These are phyloP conservation scores for Ceriagrion tenellum DNA, from an alignment of 2,888 invertebrate genomes.

Conservation along the genomic window DNA sequence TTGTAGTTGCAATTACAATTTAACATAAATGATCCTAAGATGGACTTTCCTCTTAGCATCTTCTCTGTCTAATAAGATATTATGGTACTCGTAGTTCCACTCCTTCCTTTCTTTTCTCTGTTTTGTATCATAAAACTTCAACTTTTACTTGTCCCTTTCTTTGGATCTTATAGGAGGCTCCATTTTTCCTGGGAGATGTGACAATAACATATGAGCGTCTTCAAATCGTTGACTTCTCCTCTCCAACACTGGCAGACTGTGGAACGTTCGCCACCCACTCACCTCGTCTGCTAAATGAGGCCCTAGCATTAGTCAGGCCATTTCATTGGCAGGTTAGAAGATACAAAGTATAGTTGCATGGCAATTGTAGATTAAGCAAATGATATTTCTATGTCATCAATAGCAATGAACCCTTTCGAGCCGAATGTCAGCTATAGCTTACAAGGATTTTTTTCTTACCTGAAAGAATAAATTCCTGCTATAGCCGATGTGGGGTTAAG, in stretches of 20 bases:
- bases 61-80: not conserved
- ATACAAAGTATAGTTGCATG: not conserved
- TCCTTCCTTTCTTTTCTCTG: no score
- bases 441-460: no score
- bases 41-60: no score
- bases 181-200: constrained; percentile 87
- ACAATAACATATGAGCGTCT: constrained; percentile 86
- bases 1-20: no score
- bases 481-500: no score
- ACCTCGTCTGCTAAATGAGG: constrained; percentile 86
- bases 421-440: no score
- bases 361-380: not conserved
- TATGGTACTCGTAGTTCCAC: no score
- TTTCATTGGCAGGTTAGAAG: constrained; percentile 84
- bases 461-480: no score
- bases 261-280: constrained; percentile 89
- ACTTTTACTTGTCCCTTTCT: not conserved
- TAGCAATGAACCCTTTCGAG: not conserved
- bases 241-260: constrained; percentile 87
- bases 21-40: no score
- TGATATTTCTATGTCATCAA: not conserved
- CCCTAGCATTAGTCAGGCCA: constrained; percentile 86
- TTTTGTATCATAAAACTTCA: no score
- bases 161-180: constrained; percentile 81
- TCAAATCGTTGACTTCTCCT: constrained; percentile 87